A percentile compares a stretch with the other conserved stretches of the same genome.
These are phyloP conservation scores for Tor tambroides DNA, from an alignment of 2,113 vertebrate species.

Conservation along the genomic window DNA sequence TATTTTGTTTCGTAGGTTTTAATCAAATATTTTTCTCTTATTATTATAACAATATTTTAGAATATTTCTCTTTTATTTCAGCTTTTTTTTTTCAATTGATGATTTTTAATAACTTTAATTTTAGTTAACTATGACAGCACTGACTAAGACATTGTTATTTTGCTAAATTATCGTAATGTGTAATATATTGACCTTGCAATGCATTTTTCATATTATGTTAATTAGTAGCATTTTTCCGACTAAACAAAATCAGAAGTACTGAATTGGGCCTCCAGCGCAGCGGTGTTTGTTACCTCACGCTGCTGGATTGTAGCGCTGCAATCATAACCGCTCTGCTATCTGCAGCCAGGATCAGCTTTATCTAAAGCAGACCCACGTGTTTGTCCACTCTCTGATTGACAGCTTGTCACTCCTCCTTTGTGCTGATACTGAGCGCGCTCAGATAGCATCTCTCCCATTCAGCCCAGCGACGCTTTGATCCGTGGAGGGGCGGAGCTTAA, in stretches of 20 bases:
- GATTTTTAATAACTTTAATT: background rate
- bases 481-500: slow-evolving; percentile 36
- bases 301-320: slow-evolving; percentile 57
- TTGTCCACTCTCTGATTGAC: slow-evolving; percentile 70
- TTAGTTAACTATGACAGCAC: background rate
- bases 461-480: slow-evolving; percentile 67
- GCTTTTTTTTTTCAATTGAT: background rate
- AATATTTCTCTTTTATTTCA: no score
- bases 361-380: slow-evolving; percentile 77
- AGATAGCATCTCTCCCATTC: slow-evolving; percentile 73
- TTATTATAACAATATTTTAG: no score
- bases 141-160: background rate
- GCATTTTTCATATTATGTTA: background rate
- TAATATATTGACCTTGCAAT: background rate
- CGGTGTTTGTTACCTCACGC: slow-evolving; percentile 56
- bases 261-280: slow-evolving; percentile 3
- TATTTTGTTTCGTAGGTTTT: background rate
- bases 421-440: slow-evolving; percentile 52
- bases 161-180: background rate
- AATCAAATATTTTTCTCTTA: background rate
- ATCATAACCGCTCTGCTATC: slow-evolving; percentile 67
- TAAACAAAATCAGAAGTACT: background rate
- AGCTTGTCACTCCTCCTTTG: slow-evolving; percentile 74
- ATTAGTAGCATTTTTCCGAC: background rate
- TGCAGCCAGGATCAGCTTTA: slow-evolving; percentile 62